Conservation (phyloP, 2,888 invertebrate species). For the Ophioninae sp. region DNA sequence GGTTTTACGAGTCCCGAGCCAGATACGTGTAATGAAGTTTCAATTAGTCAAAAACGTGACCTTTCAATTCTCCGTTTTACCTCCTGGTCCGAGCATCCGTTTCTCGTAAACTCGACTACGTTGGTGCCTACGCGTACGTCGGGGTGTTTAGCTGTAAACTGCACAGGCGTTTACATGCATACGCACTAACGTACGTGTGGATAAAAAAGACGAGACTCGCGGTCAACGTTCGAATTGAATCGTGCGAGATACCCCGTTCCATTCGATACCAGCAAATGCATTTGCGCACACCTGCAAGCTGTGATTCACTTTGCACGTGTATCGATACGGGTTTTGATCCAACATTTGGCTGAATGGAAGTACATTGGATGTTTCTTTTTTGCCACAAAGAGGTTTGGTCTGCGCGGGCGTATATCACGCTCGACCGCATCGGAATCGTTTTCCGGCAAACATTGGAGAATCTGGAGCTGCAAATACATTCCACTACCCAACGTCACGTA, state of each 20-base stretch:
- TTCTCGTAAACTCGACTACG: neutral
- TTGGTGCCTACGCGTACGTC: neutral
- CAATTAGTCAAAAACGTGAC: too few species aligned
- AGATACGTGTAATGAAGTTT: neutral
- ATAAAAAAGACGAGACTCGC: constrained; percentile 4
- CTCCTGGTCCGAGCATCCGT: too few species aligned
- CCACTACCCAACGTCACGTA: neutral
- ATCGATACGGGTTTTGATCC: neutral
- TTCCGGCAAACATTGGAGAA: neutral
- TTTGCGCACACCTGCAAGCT: neutral
- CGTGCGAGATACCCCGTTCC: neutral
- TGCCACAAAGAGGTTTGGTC: neutral
- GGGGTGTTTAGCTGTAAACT: neutral
- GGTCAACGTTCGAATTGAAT: neutral
- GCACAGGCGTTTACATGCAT: neutral
- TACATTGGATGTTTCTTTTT: neutral
- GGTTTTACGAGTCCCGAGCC: too few species aligned
- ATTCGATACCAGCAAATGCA: neutral
- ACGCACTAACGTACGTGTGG: neutral
- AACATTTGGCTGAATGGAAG: neutral
- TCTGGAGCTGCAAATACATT: constrained; percentile 6
- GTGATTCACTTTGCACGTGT: neutral
- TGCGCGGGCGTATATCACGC: neutral
- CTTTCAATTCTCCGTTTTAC: neutral
- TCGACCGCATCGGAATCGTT: constrained; percentile 20